Evolutionary conservation across 2,113 vertebrate genomes (phyloP), one percentile per base, ranked within the genome.

Genomic region (Thinocorus orbignyianus): DNA sequence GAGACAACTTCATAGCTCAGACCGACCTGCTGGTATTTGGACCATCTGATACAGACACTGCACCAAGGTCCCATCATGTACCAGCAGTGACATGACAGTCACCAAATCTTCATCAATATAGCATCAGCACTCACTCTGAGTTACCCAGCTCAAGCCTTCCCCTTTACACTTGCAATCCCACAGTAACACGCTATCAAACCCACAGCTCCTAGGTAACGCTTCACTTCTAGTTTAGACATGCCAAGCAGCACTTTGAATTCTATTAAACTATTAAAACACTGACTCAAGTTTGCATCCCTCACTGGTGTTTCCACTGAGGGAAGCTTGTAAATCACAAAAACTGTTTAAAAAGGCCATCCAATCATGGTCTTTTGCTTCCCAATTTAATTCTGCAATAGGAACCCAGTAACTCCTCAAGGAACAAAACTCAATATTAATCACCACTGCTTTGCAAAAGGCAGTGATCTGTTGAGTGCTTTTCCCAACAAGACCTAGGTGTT

Each of bases 51-150:
- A 61, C 6, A 35, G 35, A 22, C 4, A 39, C 42, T 6, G 6
- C 58, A 73, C 3, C 25, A 65, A 55, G 48, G 49, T 18, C 25
- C 28, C 41, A 46, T 23, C 28, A 10, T 4, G 6, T 7, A 61
- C 23, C 5, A 2, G 23, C 54, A 77, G 37, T 2, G 3, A 24
- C 26, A 17, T 0, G 7, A 22, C 0, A 17, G 54, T 31, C 4
- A 61, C 31, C 57, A 73, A 77, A 3, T 5, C 33, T n/a, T 20
- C 42, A 52, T 2, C 37, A 9, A 8, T 4, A 28, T 0, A 39
- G 26, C 39, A 46, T 6, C 25, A 2, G 23, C 39, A 58, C 12
- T 16, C 31, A 24, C 77, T 54, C 1, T 4, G 13, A 48, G 26
- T 8, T 13, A 35, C 41, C 17, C 4, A 31, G 7, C 12, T 28